Conservation (phyloP, 2,113 vertebrate genomes). For the Glaucidium brasilianum region DNA sequence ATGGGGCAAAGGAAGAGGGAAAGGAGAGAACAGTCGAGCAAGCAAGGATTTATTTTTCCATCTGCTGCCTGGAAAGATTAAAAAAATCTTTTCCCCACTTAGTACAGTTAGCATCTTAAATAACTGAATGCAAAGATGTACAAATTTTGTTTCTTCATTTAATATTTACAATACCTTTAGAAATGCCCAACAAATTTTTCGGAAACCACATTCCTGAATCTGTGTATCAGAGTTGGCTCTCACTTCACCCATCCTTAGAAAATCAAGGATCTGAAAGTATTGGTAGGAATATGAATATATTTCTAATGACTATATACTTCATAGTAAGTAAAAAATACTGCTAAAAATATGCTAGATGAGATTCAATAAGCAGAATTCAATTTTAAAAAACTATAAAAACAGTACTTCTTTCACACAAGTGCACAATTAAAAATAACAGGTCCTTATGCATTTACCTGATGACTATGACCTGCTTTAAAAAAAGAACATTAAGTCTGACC, state of each 20-base stretch:
- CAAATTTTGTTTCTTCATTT: background rate
- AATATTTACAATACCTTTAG: slow-evolving; percentile 82
- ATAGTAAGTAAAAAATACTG: background rate
- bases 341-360: background rate
- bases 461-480: background rate
- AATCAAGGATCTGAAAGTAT: slow-evolving; percentile 87
- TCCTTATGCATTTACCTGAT: background rate
- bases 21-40: background rate
- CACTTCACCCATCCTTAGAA: slow-evolving; percentile 83
- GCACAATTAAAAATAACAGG: background rate
- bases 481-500: background rate
- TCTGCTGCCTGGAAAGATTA: background rate
- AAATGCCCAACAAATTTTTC: slow-evolving; percentile 96
- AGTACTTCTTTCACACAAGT: background rate
- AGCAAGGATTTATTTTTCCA: background rate
- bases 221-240: slow-evolving; percentile 74
- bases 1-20: background rate
- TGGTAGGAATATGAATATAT: background rate
- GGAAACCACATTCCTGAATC: slow-evolving; percentile 80
- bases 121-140: background rate
- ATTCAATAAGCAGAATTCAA: background rate
- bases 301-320: background rate
- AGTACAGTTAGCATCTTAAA: background rate
- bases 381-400: background rate
- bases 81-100: background rate